Conservation (phyloP, 2,888 invertebrate species). For the Drosophila flavopinicola region DNA sequence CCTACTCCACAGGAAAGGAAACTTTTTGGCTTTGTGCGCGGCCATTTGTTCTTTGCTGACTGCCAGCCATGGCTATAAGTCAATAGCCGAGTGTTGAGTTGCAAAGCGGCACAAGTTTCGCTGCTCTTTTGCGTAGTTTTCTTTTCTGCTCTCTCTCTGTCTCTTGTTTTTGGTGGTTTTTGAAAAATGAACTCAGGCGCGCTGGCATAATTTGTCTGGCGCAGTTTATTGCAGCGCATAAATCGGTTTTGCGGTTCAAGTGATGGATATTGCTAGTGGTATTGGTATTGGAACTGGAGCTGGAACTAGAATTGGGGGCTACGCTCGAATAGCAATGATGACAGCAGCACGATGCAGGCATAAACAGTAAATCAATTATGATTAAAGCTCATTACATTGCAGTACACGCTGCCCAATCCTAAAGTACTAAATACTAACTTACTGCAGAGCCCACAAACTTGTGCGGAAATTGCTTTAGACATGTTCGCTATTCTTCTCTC, state of each 20-base stretch:
- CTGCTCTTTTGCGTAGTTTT: neutral
- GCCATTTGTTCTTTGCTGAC: constrained; percentile 43
- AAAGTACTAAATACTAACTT: constrained; percentile 51
- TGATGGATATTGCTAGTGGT: constrained; percentile 39
- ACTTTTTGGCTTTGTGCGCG: constrained; percentile 55
- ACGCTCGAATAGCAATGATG: constrained; percentile 53
- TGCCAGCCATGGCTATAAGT: constrained; percentile 58
- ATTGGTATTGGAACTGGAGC: constrained; percentile 18
- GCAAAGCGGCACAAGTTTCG: constrained; percentile 61
- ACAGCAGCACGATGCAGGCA: constrained; percentile 32
- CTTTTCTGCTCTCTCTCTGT: too few relatives aligned
- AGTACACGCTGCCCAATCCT: constrained; percentile 46
- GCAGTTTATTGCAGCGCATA: constrained; percentile 64
- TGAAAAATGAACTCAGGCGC: constrained; percentile 66
- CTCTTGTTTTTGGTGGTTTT: constrained; percentile 26
- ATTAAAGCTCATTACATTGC: constrained; percentile 76
- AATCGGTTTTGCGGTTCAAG: constrained; percentile 50
- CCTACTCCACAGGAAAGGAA: constrained; percentile 23
- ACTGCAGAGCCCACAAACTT: constrained; percentile 62
- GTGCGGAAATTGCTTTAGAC: constrained; percentile 63
- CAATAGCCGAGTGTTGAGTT: constrained; percentile 75
- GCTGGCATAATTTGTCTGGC: constrained; percentile 63
- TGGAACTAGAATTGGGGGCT: constrained; percentile 10
- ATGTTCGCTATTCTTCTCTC: neutral
- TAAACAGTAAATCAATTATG: constrained; percentile 74